Percentiles rank a stretch among this genome's conserved stretches.
Evolutionary conservation across 2,113 vertebrate species (phyloP).

Genomic region (Phyllopteryx taeniolatus): DNA sequence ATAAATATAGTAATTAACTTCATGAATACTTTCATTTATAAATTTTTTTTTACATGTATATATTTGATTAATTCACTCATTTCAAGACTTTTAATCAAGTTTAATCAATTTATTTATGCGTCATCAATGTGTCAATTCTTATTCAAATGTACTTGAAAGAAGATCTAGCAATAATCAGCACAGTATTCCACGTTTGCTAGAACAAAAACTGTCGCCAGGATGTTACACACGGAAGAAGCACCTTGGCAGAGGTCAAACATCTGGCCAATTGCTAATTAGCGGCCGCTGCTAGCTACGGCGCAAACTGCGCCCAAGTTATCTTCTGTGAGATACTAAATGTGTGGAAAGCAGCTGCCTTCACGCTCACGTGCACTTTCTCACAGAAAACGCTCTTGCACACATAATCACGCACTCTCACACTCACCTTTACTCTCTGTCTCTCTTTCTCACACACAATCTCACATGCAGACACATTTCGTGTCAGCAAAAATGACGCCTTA

Average conservation of each 20-base stretch:
- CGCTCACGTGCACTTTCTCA: background rate
- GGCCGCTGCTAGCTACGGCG: background rate
- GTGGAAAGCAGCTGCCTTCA: background rate
- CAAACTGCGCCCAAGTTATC: no score
- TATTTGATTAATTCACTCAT: no score
- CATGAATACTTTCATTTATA: no score
- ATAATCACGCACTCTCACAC: background rate
- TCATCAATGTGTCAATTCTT: no score
- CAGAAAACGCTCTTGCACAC: background rate
- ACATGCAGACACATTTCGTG: background rate
- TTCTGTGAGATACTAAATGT: background rate
- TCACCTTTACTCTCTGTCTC: background rate
- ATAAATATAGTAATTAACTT: no score
- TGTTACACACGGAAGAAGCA: background rate
- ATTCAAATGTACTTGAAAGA: no score
- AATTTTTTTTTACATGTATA: no score
- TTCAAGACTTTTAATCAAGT: no score
- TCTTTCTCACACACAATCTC: background rate
- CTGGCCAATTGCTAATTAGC: background rate
- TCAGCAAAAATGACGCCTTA: conserved; percentile 19
- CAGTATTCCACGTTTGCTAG: no score
- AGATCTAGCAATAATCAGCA: no score
- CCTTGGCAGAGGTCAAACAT: background rate
- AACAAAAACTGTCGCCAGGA: background rate
- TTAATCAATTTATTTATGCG: no score